These are phyloP conservation scores for Sycophila texana DNA, from an alignment of 2,888 invertebrate species.

Conservation along the genomic window DNA sequence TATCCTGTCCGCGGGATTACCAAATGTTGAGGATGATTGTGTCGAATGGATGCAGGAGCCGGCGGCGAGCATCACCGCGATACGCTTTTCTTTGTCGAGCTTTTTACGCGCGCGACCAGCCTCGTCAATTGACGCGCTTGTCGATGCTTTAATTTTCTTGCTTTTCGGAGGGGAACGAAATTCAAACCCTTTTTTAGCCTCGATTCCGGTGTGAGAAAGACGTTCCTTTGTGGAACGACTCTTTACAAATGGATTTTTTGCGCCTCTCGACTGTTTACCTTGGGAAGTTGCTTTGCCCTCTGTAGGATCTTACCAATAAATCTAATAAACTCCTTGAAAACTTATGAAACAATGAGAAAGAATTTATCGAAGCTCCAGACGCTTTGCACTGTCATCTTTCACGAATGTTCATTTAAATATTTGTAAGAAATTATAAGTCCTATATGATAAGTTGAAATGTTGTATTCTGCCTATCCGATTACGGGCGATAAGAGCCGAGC, in stretches of 20 bases:
- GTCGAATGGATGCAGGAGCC: not conserved
- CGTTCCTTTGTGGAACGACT: slow-evolving; percentile 23
- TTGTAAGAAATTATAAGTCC: too few species aligned
- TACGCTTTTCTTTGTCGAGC: slow-evolving; percentile 26
- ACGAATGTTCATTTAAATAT: too few species aligned
- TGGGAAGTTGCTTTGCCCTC: too few species aligned
- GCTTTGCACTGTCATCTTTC: too few species aligned
- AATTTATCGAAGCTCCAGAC: too few species aligned
- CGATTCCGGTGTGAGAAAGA: not conserved
- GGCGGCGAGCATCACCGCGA: not conserved
- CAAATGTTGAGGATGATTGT: slow-evolving; percentile 47
- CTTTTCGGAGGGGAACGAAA: slow-evolving; percentile 33
- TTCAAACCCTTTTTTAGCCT: slow-evolving; percentile 11
- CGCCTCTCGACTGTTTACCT: too few species aligned
- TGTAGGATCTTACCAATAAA: too few species aligned
- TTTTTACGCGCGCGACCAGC: slow-evolving; percentile 31
- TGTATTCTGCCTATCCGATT: too few species aligned
- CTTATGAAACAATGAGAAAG: too few species aligned
- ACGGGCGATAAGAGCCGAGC: slow-evolving; percentile 30
- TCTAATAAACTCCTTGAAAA: too few species aligned
- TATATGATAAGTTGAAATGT: too few species aligned
- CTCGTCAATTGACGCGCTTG: slow-evolving; percentile 49
- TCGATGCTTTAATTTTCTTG: slow-evolving; percentile 53
- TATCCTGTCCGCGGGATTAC: slow-evolving; percentile 51
- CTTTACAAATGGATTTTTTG: slow-evolving; percentile 10